Conservation (phyloP, 2,797 vertebrate genomes). For the Cryptoprocta ferox region DNA sequence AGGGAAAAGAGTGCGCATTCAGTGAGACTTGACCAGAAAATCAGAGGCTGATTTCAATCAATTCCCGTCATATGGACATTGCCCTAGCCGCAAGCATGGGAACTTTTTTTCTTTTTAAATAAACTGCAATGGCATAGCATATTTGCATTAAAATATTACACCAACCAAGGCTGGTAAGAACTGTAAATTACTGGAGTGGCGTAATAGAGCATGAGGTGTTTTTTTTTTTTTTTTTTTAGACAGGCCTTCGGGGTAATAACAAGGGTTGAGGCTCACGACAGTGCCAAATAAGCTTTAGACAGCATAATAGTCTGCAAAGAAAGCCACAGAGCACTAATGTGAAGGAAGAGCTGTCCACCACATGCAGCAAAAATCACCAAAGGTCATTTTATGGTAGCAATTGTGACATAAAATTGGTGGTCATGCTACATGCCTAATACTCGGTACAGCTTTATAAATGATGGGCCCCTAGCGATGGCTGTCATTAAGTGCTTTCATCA, state of each 20-base stretch:
- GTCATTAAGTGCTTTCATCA: slow-evolving; percentile 94
- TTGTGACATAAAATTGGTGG: slow-evolving; percentile 93
- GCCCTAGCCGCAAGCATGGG: slow-evolving; percentile 75
- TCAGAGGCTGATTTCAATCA: slow-evolving; percentile 77
- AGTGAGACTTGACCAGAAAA: slow-evolving; percentile 51
- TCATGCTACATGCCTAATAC: slow-evolving; percentile 94
- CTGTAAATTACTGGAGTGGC: slow-evolving; percentile 87
- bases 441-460: slow-evolving; percentile 92
- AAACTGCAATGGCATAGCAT: slow-evolving; percentile 85
- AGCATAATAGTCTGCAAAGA: slow-evolving; percentile 92
- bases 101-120: slow-evolving; percentile 78
- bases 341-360: slow-evolving; percentile 92
- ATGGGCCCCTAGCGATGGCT: slow-evolving; percentile 92
- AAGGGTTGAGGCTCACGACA: slow-evolving; percentile 91
- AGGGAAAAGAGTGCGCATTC: slow-evolving; percentile 80
- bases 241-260: slow-evolving; percentile 91
- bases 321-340: slow-evolving; percentile 92
- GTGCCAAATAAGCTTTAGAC: slow-evolving; percentile 92
- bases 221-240: slow-evolving; percentile 88
- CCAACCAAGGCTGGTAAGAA: slow-evolving; percentile 87
- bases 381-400: slow-evolving; percentile 94
- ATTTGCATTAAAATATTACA: slow-evolving; percentile 88
- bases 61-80: slow-evolving; percentile 66
- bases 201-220: slow-evolving; percentile 86
- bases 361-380: slow-evolving; percentile 93